A percentile compares a stretch with the other conserved stretches of the same genome.
Conservation (phyloP, 2,797 vertebrate genomes). For the Muscicapa striata region DNA sequence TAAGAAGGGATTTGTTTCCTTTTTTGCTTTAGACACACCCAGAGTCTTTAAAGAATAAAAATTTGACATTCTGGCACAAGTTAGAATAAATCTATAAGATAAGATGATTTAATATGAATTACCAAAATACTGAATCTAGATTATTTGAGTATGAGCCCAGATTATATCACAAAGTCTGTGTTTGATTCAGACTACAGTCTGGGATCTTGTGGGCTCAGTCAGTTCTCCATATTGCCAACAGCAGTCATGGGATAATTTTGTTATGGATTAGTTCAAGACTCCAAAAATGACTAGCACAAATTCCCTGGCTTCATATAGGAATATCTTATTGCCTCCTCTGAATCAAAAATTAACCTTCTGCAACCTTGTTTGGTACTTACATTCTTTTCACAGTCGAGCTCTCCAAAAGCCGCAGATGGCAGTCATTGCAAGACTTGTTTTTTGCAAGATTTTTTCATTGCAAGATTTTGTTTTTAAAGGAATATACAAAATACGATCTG, state of each 20-base stretch:
- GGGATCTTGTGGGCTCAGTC: background rate
- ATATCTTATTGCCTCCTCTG: background rate
- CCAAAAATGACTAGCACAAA: background rate
- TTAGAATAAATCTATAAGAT: background rate
- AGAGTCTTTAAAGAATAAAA: background rate
- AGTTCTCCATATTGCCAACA: background rate
- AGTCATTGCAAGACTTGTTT: background rate
- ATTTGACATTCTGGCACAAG: background rate
- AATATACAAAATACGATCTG: background rate
- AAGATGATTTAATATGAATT: background rate
- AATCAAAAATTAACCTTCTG: background rate
- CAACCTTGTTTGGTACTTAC: background rate
- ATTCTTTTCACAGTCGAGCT: background rate
- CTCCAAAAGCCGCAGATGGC: background rate
- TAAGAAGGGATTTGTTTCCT: background rate
- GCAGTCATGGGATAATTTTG: slow-evolving; percentile 1
- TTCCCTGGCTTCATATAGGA: background rate
- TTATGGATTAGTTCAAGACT: slow-evolving; percentile 12
- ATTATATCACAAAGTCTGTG: background rate
- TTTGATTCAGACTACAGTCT: background rate
- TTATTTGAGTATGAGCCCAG: background rate
- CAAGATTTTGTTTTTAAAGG: background rate
- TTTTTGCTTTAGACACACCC: background rate
- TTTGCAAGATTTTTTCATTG: too few relatives aligned
- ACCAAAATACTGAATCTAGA: background rate